Percentiles rank a stretch among this genome's conserved stretches.
These are phyloP conservation scores for Rhinoderma darwinii DNA, from an alignment of 2,113 vertebrate genomes.

Conservation along the genomic window DNA sequence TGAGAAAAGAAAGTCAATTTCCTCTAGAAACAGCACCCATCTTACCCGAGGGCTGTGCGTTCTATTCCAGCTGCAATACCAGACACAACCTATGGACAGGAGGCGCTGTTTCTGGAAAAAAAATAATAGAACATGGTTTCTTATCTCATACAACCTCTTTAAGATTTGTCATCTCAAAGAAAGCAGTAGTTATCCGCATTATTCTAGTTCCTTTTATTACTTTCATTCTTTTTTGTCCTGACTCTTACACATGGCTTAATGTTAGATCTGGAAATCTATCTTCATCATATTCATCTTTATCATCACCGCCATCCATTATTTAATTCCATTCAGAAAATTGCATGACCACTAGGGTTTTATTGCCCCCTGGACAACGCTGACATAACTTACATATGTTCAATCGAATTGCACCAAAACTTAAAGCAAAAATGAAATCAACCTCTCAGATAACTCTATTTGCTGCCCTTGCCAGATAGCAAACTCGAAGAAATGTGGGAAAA, in stretches of 20 bases:
- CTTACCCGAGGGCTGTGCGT: too few relatives aligned
- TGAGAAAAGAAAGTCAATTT: too few relatives aligned
- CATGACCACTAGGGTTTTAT: not conserved
- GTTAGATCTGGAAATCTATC: not conserved
- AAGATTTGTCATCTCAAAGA: too few relatives aligned
- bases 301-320: not conserved
- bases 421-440: not conserved
- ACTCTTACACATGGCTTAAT: not conserved
- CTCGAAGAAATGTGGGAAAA: not conserved
- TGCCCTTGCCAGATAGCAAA: not conserved
- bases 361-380: not conserved
- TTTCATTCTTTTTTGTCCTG: not conserved
- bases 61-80: too few relatives aligned
- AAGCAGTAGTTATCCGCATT: too few relatives aligned
- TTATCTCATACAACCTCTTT: too few relatives aligned
- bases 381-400: not conserved
- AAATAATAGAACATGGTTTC: too few relatives aligned
- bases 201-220: too few relatives aligned
- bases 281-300: not conserved
- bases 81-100: too few relatives aligned
- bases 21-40: too few relatives aligned
- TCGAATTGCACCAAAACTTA: not conserved
- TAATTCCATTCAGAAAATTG: not conserved
- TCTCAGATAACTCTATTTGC: not conserved
- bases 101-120: too few relatives aligned